Evolutionary conservation across 1,140 invertebrate species (phyloP), one percentile per base, ranked within the genome.

Genomic region (Penaeus chinensis): DNA sequence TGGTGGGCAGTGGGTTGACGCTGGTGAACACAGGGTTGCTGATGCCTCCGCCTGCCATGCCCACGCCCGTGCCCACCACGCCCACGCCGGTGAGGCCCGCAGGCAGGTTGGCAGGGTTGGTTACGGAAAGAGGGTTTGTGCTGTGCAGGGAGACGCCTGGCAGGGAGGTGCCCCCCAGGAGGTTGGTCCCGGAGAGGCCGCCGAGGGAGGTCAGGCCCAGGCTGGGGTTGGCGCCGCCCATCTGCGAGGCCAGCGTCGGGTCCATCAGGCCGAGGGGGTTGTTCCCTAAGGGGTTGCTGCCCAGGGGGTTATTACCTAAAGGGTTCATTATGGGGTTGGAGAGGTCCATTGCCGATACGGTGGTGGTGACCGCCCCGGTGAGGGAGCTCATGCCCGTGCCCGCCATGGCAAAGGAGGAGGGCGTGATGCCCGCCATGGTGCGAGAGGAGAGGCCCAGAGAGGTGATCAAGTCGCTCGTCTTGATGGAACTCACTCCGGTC

Each of bases 311-410:
- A 24, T 80, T 84, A 32, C 87, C 87, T n/a, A 89, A 62, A 19
- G 83, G 88, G 69, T 89, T 89, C 54, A 85, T 65, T n/a, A 89
- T 84, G 24, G 88, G 88, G 32, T 89, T 84, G 47, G 88, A 85
- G n/a, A 89, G 88, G 62, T 89, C 88, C 18, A 89, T 65, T 32
- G 88, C 88, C 10, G 88, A 65, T 18, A 89, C 88, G 61, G 88
- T 89, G 69, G 82, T 89, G 54, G 88, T 85, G 61, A 63, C 37
- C 37, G 85, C 80, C 24, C 65, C 16, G 63, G 63, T 19, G 74
- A 4, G n/a, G 62, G 60, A 71, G 62, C 37, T 42, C n/a, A 62
- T 8, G n/a, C 77, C 77, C n/a, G 63, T 47, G 13, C 77, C 62
- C 11, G 18, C 63, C 62, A 83, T 54, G 62, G 63, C 22, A 8